Base-by-base conservation (phyloP, 2,113 vertebrate species). In the Silurus glanis region DNA sequence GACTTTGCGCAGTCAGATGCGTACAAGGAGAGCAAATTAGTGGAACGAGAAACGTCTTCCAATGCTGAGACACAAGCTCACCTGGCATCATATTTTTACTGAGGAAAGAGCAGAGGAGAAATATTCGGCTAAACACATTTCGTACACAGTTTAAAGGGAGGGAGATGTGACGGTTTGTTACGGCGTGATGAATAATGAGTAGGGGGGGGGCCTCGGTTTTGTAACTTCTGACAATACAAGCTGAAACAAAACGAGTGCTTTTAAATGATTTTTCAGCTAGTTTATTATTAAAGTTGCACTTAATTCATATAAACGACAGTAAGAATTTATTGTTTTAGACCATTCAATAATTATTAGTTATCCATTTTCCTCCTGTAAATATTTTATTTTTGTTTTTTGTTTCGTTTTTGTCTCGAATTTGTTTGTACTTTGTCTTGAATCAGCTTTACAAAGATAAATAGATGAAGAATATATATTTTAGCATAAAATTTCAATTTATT, bases 1-100 rank as follows among this genome's bases (percentile, higher is more conserved):
- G 97, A 96, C 95, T 96, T 97, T 95, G 96, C 94, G 93, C 94
- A 94, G 95, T 95, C 95, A 86, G 47, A 58, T 61, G 53, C 84
- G 59, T 81, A 96, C 95, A 95, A 94, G 93, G 96, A 96, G 95
- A 97, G 95, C 95, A 97, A 97, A 99, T 98, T 97, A 97, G 95
- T 95, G 96, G 93, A 96, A 95, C 95, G 92, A 95, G 55, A 80
- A 80, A 80, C 59, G 96, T 96, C 95, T 96, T 95, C 97, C 96
- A 97, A 96, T 97, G 94, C 96, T 93, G 95, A 96, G 93, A 94
- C 90, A 94, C 94, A 92, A 96, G 94, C 95, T 98, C 95, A 97
- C 95, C 95, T 97, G 96, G 94, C 95, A 95, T 94, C 95, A 90
- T 92, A 92, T 92, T 93, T 37, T 93, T 92, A 93, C 86, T 81